Conservation (phyloP, 2,888 invertebrate genomes). For the Agrotis clavis region DNA sequence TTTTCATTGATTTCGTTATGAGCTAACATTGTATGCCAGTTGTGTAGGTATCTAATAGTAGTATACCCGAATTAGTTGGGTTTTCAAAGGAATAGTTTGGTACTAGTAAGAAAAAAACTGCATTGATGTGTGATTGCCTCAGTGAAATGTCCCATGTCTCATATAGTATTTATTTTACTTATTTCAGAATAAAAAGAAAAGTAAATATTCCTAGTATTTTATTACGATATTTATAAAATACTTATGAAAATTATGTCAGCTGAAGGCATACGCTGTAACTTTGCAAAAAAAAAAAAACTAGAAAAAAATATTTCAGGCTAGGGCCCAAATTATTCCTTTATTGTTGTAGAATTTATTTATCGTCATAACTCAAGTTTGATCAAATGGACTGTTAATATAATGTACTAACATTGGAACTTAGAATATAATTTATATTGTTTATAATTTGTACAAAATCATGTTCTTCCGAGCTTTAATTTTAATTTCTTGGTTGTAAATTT, state of each 20-base stretch:
- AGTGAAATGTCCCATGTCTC: background rate
- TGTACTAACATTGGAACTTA: slow-evolving; percentile 70
- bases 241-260: slow-evolving; percentile 4
- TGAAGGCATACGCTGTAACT: background rate
- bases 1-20: slow-evolving; percentile 53
- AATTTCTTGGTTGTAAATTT: slow-evolving; percentile 89
- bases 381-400: slow-evolving; percentile 74
- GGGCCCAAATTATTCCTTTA: slow-evolving; percentile 50
- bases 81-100: slow-evolving; percentile 55
- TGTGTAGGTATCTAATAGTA: slow-evolving; percentile 52
- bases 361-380: slow-evolving; percentile 66
- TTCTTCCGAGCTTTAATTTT: slow-evolving; percentile 91
- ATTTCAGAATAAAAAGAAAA: slow-evolving; percentile 11
- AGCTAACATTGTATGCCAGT: slow-evolving; percentile 58
- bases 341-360: slow-evolving; percentile 64
- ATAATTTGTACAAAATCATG: slow-evolving; percentile 86
- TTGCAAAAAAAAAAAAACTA: background rate
- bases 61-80: slow-evolving; percentile 45
- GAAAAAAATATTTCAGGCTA: slow-evolving; percentile 6
- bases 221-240: slow-evolving; percentile 27
- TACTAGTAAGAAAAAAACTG: slow-evolving; percentile 26
- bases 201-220: slow-evolving; percentile 29
- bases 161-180: slow-evolving; percentile 9
- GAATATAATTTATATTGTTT: slow-evolving; percentile 66
- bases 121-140: background rate